A percentile compares a stretch with the other conserved stretches of the same genome.
phyloP scores from a whole-genome alignment of 2,888 invertebrate species.

The Cataglyphis livida region DNA sequence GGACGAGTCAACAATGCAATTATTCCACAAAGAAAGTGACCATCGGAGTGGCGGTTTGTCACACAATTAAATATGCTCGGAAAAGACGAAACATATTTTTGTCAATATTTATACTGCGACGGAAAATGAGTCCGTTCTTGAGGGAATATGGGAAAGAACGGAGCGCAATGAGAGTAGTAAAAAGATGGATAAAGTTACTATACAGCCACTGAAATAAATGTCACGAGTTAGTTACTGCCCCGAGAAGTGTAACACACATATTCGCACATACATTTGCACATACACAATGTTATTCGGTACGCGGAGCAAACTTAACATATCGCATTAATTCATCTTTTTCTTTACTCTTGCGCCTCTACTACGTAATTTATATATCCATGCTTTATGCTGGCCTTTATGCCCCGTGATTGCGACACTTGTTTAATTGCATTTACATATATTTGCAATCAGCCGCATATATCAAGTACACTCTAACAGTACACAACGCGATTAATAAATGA shows the following conservation, averaged over 20 bases:
- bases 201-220: conserved; percentile 72
- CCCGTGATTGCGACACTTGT: conserved; percentile 61
- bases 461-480: conserved; percentile 4
- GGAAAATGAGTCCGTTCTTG: conserved; percentile 59
- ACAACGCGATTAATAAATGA: conserved; percentile 39
- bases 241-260: conserved; percentile 63
- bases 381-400: conserved; percentile 66
- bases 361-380: conserved; percentile 66
- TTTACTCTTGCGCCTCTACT: conserved; percentile 46
- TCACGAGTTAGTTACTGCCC: conserved; percentile 74
- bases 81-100: conserved; percentile 51
- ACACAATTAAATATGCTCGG: conserved; percentile 56
- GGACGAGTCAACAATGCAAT: conserved; percentile 41
- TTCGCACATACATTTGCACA: neutral
- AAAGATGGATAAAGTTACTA: conserved; percentile 70
- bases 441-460: conserved; percentile 39
- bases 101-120: conserved; percentile 67
- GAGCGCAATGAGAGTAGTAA: conserved; percentile 59
- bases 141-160: conserved; percentile 54
- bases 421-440: conserved; percentile 68
- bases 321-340: conserved; percentile 70
- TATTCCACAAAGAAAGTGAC: conserved; percentile 48
- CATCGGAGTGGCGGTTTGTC: conserved; percentile 26
- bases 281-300: conserved; percentile 58
- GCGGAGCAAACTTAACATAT: conserved; percentile 66